phyloP scores from a whole-genome alignment of 1,140 invertebrate genomes.

The honey bee (Apis mellifera) region DNA sequence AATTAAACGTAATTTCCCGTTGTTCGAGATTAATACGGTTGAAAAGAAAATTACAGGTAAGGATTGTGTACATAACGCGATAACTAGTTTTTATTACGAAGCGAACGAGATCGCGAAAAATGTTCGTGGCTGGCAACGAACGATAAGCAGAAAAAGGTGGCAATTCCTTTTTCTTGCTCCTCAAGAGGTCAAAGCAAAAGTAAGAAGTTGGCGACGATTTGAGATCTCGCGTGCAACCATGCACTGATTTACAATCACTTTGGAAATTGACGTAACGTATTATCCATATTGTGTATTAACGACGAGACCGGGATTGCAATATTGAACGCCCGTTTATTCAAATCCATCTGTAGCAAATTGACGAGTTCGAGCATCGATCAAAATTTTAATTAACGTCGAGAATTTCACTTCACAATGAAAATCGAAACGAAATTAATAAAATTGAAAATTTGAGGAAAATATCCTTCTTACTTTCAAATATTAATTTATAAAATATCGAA shows the following conservation, averaged over 20 bases:
- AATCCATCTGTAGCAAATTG: not conserved
- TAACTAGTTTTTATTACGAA: slow-evolving; percentile 22
- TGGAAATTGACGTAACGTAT: not conserved
- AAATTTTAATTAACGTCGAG: too few species aligned
- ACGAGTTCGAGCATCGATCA: not conserved
- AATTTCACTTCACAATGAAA: too few species aligned
- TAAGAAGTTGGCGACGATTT: not conserved
- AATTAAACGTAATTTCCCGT: too few species aligned
- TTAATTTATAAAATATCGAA: too few species aligned
- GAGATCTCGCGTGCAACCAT: not conserved
- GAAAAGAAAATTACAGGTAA: not conserved
- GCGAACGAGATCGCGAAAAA: not conserved
- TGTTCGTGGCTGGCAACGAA: slow-evolving; percentile 13
- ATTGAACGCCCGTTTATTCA: not conserved
- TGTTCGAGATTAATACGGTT: too few species aligned
- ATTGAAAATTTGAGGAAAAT: not conserved
- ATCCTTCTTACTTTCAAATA: too few species aligned
- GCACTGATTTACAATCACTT: not conserved
- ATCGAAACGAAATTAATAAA: not conserved
- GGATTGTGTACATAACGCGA: not conserved
- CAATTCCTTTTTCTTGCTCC: not conserved
- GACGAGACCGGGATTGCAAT: not conserved
- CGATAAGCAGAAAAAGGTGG: slow-evolving; percentile 8
- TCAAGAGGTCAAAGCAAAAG: not conserved
- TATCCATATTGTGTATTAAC: not conserved